These are phyloP conservation scores for Tricholauxania praeusta DNA, from an alignment of 2,888 invertebrate species.

Conservation along the genomic window DNA sequence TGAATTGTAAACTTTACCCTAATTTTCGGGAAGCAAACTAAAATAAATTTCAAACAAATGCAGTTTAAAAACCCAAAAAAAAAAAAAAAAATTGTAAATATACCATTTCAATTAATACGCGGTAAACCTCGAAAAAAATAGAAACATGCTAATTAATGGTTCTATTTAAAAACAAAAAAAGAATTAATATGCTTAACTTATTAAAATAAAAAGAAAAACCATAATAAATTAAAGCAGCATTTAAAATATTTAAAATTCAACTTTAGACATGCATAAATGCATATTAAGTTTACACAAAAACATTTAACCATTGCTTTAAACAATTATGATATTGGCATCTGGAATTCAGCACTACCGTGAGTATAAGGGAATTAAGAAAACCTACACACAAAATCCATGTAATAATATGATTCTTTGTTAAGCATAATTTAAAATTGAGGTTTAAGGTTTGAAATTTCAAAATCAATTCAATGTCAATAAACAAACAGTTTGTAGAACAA, in stretches of 20 bases:
- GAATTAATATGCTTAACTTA: conserved; percentile 29
- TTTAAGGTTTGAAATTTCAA: too few species aligned
- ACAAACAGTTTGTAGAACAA: too few species aligned
- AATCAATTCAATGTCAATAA: too few species aligned
- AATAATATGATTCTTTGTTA: too few species aligned
- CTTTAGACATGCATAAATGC: not conserved
- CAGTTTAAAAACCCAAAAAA: conserved; percentile 30
- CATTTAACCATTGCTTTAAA: conserved; percentile 5
- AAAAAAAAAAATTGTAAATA: conserved; percentile 16
- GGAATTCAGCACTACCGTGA: not conserved
- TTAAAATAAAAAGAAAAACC: conserved; percentile 19
- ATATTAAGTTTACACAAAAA: not conserved
- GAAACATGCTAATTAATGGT: not conserved
- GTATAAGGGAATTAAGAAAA: not conserved
- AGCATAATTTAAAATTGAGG: too few species aligned
- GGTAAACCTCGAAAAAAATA: conserved; percentile 1
- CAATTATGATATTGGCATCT: not conserved
- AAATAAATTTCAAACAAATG: conserved; percentile 20
- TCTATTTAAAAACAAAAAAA: conserved; percentile 32
- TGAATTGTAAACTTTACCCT: not conserved
- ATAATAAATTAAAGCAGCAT: conserved; percentile 21
- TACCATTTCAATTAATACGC: conserved; percentile 36
- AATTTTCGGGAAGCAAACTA: conserved; percentile 20
- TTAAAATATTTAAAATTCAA: conserved; percentile 60
- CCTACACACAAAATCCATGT: too few species aligned